Conservation (phyloP, 2,888 invertebrate species). For the Euclidia mi region DNA sequence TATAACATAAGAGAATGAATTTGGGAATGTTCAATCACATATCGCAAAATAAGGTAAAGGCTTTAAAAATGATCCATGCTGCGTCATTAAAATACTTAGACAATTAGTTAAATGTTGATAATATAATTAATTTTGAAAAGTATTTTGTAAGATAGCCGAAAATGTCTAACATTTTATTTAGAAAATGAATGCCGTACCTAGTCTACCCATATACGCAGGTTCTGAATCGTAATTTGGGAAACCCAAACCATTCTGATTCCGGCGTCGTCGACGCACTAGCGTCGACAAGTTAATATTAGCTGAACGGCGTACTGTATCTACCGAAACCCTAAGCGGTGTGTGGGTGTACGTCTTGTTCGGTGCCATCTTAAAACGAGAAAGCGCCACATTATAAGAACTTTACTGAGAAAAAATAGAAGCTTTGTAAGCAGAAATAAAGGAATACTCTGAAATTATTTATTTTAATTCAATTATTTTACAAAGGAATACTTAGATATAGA, state of each 20-base stretch:
- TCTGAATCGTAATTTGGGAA: slow-evolving; percentile 42
- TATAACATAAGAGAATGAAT: too few species aligned
- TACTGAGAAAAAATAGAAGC: too few species aligned
- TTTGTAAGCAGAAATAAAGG: too few species aligned
- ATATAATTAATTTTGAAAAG: neutral
- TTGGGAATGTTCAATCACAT: too few species aligned
- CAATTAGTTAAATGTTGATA: neutral
- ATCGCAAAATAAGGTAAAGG: too few species aligned
- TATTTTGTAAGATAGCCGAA: neutral
- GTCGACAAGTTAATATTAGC: slow-evolving; percentile 73
- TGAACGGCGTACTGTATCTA: slow-evolving; percentile 57
- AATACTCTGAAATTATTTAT: too few species aligned
- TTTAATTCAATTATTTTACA: too few species aligned
- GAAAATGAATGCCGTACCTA: slow-evolving; percentile 42
- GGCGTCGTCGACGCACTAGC: slow-evolving; percentile 59
- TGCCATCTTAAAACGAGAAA: neutral
- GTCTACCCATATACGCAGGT: slow-evolving; percentile 25
- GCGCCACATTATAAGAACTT: neutral
- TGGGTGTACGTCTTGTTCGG: slow-evolving; percentile 18
- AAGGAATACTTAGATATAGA: too few species aligned
- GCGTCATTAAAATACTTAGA: too few species aligned
- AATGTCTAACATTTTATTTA: neutral
- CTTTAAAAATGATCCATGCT: too few species aligned
- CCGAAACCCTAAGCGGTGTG: slow-evolving; percentile 36
- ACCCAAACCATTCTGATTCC: slow-evolving; percentile 68